phyloP scores from a whole-genome alignment of 2,113 vertebrate genomes.

The Podarcis raffonei region DNA sequence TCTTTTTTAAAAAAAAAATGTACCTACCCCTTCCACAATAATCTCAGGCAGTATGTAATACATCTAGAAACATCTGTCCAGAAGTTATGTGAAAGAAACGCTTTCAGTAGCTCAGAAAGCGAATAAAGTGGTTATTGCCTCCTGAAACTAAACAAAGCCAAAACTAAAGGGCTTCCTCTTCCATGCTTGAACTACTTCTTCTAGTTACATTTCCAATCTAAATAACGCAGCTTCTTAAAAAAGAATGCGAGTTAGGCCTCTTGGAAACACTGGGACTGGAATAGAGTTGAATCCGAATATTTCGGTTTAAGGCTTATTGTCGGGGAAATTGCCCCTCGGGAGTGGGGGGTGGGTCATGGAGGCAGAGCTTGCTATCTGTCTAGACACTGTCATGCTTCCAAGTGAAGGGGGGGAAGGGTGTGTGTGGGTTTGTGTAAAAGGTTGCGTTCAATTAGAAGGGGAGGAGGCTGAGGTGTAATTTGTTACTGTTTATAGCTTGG shows the following conservation, averaged over 20 bases:
- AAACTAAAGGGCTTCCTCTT: background rate
- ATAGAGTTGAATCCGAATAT: background rate
- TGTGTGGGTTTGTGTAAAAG: background rate
- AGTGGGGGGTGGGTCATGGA: no score
- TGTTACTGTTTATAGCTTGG: background rate
- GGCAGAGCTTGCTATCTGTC: background rate
- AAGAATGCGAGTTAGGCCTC: background rate
- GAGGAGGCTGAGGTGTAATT: background rate
- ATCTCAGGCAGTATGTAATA: no score
- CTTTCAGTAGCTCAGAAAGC: accelerated
- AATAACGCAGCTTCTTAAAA: background rate
- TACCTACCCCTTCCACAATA: background rate
- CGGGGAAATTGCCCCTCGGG: background rate
- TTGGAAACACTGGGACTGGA: background rate
- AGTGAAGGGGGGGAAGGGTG: background rate
- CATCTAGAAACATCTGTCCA: background rate
- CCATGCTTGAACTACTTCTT: no score
- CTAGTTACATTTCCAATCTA: background rate
- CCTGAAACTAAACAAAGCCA: background rate
- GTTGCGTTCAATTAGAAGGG: background rate
- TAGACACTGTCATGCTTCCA: background rate
- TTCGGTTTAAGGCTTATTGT: background rate
- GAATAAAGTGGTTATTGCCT: background rate
- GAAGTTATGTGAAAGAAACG: background rate
- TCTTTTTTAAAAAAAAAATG: background rate